Percentiles rank a stretch among this genome's conserved stretches.
These are phyloP conservation scores for Anagrus nilaparvatae DNA, from an alignment of 1,140 invertebrate genomes.

Conservation along the genomic window DNA sequence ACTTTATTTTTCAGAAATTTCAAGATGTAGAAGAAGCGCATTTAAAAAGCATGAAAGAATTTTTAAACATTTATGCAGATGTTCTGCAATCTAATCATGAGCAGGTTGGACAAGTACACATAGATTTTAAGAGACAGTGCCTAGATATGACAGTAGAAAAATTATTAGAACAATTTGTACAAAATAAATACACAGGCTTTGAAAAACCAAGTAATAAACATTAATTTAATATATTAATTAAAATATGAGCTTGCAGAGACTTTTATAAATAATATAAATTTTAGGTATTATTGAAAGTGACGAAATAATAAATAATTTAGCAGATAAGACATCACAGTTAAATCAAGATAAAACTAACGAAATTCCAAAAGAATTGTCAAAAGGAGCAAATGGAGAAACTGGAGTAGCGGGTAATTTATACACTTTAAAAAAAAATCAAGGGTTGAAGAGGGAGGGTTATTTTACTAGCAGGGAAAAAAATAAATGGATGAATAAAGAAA, in stretches of 20 bases:
- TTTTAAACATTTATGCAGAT: slow-evolving; percentile 80
- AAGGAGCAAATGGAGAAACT: slow-evolving; percentile 39
- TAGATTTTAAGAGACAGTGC: slow-evolving; percentile 83
- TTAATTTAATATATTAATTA: background rate
- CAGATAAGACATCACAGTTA: slow-evolving; percentile 31
- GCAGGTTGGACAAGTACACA: slow-evolving; percentile 78
- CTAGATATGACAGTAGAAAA: slow-evolving; percentile 86
- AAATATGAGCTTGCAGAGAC: background rate
- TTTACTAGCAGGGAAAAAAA: slow-evolving; percentile 26
- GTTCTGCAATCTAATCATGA: slow-evolving; percentile 82
- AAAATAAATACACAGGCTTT: slow-evolving; percentile 80
- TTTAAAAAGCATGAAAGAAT: slow-evolving; percentile 91
- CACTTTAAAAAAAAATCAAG: slow-evolving; percentile 36
- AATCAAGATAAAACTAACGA: slow-evolving; percentile 23
- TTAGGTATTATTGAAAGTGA: slow-evolving; percentile 40
- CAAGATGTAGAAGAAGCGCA: slow-evolving; percentile 90
- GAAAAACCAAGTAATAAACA: slow-evolving; percentile 70
- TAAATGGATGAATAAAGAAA: slow-evolving; percentile 39
- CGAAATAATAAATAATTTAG: slow-evolving; percentile 46
- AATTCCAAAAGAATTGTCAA: slow-evolving; percentile 31
- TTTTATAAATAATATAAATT: slow-evolving; percentile 2
- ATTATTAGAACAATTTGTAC: slow-evolving; percentile 79
- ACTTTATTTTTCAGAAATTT: slow-evolving; percentile 57
- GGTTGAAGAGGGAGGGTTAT: slow-evolving; percentile 34
- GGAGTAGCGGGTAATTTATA: slow-evolving; percentile 41